phyloP scores from a whole-genome alignment of 2,113 vertebrate species.

The Sterna hirundo region DNA sequence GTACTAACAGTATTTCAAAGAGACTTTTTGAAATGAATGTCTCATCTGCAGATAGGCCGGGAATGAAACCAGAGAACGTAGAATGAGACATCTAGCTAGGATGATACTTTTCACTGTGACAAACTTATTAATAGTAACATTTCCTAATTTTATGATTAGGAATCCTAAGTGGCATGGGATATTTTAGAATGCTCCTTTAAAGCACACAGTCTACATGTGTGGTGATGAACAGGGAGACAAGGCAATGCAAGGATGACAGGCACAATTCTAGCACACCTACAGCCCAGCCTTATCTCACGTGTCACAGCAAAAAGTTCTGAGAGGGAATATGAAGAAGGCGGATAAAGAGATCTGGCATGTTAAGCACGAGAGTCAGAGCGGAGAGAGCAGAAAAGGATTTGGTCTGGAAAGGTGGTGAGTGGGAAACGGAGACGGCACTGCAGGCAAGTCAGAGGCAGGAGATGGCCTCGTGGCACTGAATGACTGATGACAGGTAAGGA shows the following conservation, averaged over 20 bases:
- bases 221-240: neutral
- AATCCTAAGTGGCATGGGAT: neutral
- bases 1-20: conserved; percentile 11
- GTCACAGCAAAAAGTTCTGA: neutral
- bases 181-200: neutral
- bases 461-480: neutral
- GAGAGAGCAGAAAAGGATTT: neutral
- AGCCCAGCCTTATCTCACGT: neutral
- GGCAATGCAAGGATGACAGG: neutral
- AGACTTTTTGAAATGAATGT: neutral
- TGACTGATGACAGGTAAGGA: neutral
- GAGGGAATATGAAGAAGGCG: neutral
- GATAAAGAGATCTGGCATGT: neutral
- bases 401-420: neutral
- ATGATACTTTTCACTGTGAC: neutral
- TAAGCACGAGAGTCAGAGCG: neutral
- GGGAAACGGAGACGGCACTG: neutral
- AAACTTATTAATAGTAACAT: neutral
- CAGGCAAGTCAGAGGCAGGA: neutral
- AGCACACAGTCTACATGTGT: neutral
- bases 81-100: neutral
- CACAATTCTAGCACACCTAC: neutral
- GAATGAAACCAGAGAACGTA: neutral
- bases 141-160: neutral
- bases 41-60: neutral